Conservation (phyloP, 1,140 invertebrate species). For the Cryptotermes secundus region DNA sequence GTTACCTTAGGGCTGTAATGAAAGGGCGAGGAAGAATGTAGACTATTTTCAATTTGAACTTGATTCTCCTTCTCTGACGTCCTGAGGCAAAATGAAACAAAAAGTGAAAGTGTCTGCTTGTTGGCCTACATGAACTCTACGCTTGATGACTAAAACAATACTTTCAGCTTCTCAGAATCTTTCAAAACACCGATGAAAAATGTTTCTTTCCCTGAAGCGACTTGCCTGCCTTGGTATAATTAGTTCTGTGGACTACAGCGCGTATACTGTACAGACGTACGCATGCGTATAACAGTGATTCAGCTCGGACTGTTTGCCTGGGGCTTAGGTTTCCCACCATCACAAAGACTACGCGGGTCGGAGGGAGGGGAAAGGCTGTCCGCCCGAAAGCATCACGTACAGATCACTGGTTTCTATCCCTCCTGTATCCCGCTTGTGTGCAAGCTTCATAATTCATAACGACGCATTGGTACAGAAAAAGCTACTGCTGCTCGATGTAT, state of each 20-base stretch:
- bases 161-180: neutral
- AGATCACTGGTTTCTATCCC: neutral
- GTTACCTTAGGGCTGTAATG: neutral
- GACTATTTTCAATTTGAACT: conserved; percentile 19
- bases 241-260: neutral
- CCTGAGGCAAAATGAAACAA: neutral
- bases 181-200: neutral
- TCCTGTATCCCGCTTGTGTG: neutral
- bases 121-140: neutral
- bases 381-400: neutral
- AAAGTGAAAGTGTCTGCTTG: neutral
- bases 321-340: conserved; percentile 6
- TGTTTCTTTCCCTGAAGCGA: conserved; percentile 9
- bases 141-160: neutral
- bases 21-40: neutral
- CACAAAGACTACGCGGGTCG: neutral
- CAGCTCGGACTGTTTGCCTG: neutral
- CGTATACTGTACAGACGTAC: neutral
- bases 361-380: neutral
- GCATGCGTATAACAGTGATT: neutral
- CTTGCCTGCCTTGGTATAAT: neutral
- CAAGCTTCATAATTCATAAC: conserved; percentile 14
- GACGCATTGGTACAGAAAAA: neutral
- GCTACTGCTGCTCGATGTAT: neutral
- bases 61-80: neutral